These are phyloP conservation scores for Tetragnatha versicolor DNA, from an alignment of 1,140 invertebrate species.

Conservation along the genomic window DNA sequence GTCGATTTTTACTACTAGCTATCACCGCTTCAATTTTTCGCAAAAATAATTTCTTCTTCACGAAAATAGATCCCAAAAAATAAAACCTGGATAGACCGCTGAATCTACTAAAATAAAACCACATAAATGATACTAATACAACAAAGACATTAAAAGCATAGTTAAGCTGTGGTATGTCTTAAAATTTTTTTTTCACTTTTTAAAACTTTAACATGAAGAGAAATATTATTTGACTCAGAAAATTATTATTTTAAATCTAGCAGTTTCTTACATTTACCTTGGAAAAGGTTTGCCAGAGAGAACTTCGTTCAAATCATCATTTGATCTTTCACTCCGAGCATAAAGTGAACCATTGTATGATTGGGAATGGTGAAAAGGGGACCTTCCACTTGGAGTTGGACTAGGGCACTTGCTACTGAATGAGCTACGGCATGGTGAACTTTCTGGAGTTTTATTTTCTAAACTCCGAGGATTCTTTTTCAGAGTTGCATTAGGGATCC, in stretches of 20 bases:
- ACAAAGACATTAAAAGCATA: too few species aligned
- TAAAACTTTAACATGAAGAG: neutral
- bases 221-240: neutral
- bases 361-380: slow-evolving; percentile 23
- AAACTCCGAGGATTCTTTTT: slow-evolving; percentile 82
- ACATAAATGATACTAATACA: too few species aligned
- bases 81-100: too few species aligned
- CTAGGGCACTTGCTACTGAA: slow-evolving; percentile 53
- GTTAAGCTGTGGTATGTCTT: too few species aligned
- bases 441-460: slow-evolving; percentile 66
- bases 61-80: too few species aligned
- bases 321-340: slow-evolving; percentile 31
- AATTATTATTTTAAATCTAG: too few species aligned
- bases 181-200: neutral
- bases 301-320: slow-evolving; percentile 9
- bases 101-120: too few species aligned
- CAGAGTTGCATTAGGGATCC: slow-evolving; percentile 92
- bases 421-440: slow-evolving; percentile 51
- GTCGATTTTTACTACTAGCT: too few species aligned
- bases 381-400: slow-evolving; percentile 43
- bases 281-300: neutral
- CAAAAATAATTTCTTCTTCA: too few species aligned
- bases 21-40: too few species aligned
- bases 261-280: slow-evolving; percentile 8
- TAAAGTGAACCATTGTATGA: slow-evolving; percentile 13